Conservation (phyloP, 2,113 vertebrate genomes). For the Lutjanus erythropterus region DNA sequence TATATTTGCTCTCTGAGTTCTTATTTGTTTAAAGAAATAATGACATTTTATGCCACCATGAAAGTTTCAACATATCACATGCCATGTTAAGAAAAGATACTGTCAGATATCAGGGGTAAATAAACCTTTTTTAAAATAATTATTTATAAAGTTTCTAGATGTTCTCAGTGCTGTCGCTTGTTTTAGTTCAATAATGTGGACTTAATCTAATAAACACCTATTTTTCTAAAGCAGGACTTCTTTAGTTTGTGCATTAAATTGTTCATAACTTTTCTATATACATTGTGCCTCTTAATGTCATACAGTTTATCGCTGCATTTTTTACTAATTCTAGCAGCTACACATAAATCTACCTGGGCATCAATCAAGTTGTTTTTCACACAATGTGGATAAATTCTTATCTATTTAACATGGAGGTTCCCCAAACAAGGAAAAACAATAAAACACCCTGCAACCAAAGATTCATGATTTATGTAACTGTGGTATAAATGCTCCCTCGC, state of each 20-base stretch:
- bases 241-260: constrained; percentile 18
- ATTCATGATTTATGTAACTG: background rate
- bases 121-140: background rate
- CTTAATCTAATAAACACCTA: background rate
- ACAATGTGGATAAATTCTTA: background rate
- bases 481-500: background rate
- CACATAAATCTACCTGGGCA: constrained; percentile 17
- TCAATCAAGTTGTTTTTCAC: background rate
- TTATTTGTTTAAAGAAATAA: constrained; percentile 9
- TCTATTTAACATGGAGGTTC: background rate
- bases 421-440: background rate
- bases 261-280: constrained; percentile 23
- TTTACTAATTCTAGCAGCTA: constrained; percentile 24
- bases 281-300: constrained; percentile 50
- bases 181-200: background rate
- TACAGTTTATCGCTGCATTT: constrained; percentile 26
- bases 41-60: background rate
- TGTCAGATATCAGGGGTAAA: background rate
- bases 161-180: constrained; percentile 2
- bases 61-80: background rate
- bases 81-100: background rate
- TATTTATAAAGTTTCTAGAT: background rate
- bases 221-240: constrained; percentile 2
- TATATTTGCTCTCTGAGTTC: background rate
- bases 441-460: background rate